Evolutionary conservation across 2,797 vertebrate species (phyloP).

Genomic region (Melopsittacus undulatus): DNA sequence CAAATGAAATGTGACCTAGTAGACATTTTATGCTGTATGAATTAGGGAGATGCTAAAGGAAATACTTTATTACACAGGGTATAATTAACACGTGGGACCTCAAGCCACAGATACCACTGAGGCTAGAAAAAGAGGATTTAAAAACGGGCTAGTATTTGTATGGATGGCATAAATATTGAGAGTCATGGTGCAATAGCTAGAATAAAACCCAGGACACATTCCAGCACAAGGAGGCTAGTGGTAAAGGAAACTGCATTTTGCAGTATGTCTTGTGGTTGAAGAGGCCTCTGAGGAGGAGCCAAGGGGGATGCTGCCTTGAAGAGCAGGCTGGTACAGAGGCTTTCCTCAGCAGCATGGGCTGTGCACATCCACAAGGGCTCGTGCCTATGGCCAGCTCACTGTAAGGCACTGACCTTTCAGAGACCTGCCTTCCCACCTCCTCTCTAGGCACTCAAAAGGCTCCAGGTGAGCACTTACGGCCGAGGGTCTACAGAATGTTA

Average conservation of each 20-base stretch:
- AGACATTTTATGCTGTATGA: background rate
- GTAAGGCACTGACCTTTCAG: background rate
- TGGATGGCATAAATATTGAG: background rate
- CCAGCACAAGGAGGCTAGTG: background rate
- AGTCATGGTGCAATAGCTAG: background rate
- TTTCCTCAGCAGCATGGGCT: rapidly evolving
- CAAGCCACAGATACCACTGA: constrained; percentile 41
- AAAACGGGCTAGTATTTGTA: background rate
- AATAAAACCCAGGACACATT: background rate
- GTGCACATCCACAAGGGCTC: background rate
- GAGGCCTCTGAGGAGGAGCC: background rate
- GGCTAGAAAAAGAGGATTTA: constrained; percentile 5
- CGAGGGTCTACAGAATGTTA: rapidly evolving
- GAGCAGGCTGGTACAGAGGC: background rate
- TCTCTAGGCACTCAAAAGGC: background rate
- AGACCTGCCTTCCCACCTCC: background rate
- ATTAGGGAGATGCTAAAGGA: constrained; percentile 45
- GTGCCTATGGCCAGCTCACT: background rate
- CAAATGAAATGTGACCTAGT: background rate
- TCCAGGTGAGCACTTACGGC: background rate
- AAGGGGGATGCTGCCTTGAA: background rate
- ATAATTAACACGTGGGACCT: constrained; percentile 19
- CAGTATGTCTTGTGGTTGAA: background rate
- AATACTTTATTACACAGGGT: constrained; percentile 15
- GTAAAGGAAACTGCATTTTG: background rate